Conservation (phyloP, 1,140 invertebrate genomes). For the Sesamia nonagrioides region DNA sequence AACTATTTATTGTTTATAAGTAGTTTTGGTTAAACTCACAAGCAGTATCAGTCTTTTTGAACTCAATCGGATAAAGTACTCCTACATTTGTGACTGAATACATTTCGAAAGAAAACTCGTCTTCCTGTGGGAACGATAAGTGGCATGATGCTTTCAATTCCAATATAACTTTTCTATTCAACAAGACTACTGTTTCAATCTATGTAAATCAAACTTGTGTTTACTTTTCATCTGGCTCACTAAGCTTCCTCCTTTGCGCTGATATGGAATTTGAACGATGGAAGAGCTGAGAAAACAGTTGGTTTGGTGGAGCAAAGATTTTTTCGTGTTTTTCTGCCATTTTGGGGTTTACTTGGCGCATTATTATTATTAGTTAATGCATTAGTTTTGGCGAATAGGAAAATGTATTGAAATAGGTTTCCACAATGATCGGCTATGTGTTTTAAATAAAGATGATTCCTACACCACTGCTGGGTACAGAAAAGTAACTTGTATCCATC, state of each 20-base stretch:
- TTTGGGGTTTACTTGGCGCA: not conserved
- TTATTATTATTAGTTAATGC: constrained; percentile 11
- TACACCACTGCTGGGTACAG: too few relatives aligned
- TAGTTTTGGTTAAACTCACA: too few relatives aligned
- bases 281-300: not conserved
- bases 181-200: constrained; percentile 56
- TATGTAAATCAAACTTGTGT: constrained; percentile 60
- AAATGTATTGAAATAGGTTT: too few relatives aligned
- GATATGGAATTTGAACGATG: constrained; percentile 8
- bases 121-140: constrained; percentile 53
- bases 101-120: constrained; percentile 36
- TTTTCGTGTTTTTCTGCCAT: constrained; percentile 2
- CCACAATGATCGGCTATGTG: too few relatives aligned
- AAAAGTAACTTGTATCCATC: too few relatives aligned
- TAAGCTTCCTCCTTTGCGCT: constrained; percentile 41
- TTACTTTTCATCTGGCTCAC: constrained; percentile 57
- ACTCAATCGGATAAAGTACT: constrained; percentile 46
- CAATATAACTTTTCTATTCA: constrained; percentile 61
- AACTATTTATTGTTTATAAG: too few relatives aligned
- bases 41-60: constrained; percentile 25
- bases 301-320: constrained; percentile 1
- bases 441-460: too few relatives aligned
- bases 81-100: constrained; percentile 36
- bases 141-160: constrained; percentile 56
- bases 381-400: not conserved